Evolutionary conservation across 2,888 invertebrate species (phyloP), one percentile per base, ranked within the genome.

Genomic region (Drosophila merina): DNA sequence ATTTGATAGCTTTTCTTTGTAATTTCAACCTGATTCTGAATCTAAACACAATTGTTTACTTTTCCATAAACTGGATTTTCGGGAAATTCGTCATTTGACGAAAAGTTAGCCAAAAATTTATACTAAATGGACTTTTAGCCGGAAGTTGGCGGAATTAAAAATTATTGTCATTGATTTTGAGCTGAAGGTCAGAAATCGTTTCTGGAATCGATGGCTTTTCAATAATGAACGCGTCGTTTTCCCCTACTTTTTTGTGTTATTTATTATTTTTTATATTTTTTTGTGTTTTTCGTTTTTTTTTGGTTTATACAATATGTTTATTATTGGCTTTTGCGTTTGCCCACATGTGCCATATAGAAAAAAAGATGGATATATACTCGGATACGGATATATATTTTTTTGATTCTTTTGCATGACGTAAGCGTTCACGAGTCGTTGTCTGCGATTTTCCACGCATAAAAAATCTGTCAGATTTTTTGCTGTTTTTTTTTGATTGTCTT

Each of bases 291-390:
- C 36, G 30, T 54, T 50, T 55, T 50, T 48, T 50, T 40, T 12
- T 40, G 40, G 7, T 26, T 14, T 25, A 28, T 52, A 63, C 54
- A 54, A 69, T 72, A 82, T 52, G 52, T 67, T 74, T 80, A 80
- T 84, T 78, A 73, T 70, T 70, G 70, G 80, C 77, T 57, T 64
- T 40, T 14, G 48, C 48, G 40, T 48, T 62, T 56, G 66, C 38
- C 77, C 79, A 82, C 85, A 85, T 81, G 85, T 82, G 85, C 82
- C 82, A 82, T 79, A 79, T 81, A 79, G 82, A 81, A 74, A 84
- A 84, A 62, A 57, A 55, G 57, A 42, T 45, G 26, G 60, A 62
- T 64, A 40, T 57, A 58, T 58, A 57, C 44, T 45, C 54, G 54
- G 45, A 59, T 59, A 54, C 64, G 20, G 20, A 74, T 40, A 54